Conservation (phyloP, 2,797 vertebrate species). For the Masticophis lateralis region DNA sequence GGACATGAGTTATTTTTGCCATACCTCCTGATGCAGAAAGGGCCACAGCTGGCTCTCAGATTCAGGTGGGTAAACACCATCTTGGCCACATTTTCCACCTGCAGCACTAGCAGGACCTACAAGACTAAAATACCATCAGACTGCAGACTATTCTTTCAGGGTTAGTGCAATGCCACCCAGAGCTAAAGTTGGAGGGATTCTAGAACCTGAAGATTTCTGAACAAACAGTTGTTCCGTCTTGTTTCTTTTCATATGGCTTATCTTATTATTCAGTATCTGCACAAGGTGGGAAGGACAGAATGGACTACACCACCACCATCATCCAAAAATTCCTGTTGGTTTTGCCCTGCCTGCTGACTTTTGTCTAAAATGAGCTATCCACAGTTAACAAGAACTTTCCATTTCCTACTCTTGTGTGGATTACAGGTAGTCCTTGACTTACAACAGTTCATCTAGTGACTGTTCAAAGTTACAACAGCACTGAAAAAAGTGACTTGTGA, state of each 20-base stretch:
- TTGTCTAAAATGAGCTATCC: background rate
- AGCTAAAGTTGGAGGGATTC: background rate
- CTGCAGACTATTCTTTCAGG: background rate
- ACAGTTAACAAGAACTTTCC: background rate
- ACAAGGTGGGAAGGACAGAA: background rate
- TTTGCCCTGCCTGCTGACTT: background rate
- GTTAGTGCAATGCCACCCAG: background rate
- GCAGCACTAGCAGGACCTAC: background rate
- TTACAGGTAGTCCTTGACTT: background rate
- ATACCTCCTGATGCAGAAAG: background rate
- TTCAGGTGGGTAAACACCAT: background rate
- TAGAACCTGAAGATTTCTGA: background rate
- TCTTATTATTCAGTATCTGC: slow-evolving; percentile 5
- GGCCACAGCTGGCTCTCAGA: background rate
- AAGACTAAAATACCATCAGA: background rate
- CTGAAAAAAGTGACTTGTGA: background rate
- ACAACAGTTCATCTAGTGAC: background rate
- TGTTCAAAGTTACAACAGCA: background rate
- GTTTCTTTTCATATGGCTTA: background rate
- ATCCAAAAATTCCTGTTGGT: background rate
- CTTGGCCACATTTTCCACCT: background rate
- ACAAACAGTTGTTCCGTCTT: background rate
- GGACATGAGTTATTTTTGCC: background rate
- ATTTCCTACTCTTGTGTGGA: background rate
- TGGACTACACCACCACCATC: background rate